Base-by-base conservation (phyloP, 2,113 vertebrate species). In the Prinia subflava region DNA sequence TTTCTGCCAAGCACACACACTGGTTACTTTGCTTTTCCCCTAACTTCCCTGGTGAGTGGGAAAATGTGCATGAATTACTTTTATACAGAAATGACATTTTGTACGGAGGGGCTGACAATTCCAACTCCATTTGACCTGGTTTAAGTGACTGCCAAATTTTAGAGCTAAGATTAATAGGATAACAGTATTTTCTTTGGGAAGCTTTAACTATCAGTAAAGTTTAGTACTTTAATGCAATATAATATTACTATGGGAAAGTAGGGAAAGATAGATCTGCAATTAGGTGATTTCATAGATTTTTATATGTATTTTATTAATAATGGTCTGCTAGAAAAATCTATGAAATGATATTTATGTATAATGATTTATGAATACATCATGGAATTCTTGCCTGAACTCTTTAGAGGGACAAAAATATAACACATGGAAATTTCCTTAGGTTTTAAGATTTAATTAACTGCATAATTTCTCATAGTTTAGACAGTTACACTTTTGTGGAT, bases 381-480 rank as follows among this genome's bases (percentile, higher is more conserved):
- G 37, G n/a, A 50, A 75, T 65, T 79, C 41, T 79, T 93, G 13
- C 21, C 22, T 60, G 22, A 87, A 35, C 33, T 92, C 73, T 70
- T 59, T 19, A 79, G 53, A 64, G 52, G 83, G 59, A 10, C 28
- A 65, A 84, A 89, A 92, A 47, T 79, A 57, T 33, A 55, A 19
- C 35, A 46, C 21, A 18, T 13, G 50, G 86, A 62, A 23, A 59
- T 82, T 91, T 87, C 22, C 37, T 39, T 91, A 20, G 2, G 9
- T 77, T 62, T 95, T 92, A 89, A 13, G 90, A 62, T 94, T 81
- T 74, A 88, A 87, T 83, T 91, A 64, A 63, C 37, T 87, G 21
- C 33, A 41, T 42, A 42, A 30, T 81, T 77, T 89, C 21, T 67
- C 37, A 46, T 59, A 6, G 14, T 75, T 78, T 95, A 74, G 39